phyloP scores from a whole-genome alignment of 2,797 vertebrate genomes.

The Synanceia verrucosa region DNA sequence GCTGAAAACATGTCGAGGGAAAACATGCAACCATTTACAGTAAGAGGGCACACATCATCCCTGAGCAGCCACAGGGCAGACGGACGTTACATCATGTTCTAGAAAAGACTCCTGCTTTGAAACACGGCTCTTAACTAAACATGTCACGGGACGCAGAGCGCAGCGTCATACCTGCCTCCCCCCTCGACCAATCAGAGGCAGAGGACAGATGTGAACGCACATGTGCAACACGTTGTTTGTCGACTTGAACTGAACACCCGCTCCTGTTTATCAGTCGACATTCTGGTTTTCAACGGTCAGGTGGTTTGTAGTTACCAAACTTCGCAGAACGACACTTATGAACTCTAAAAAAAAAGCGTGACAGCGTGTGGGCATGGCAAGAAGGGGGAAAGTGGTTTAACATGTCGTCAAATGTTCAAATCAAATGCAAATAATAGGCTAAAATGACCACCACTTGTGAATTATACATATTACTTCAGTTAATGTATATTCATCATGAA shows the following conservation, averaged over 20 bases:
- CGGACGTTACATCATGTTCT: constrained; percentile 63
- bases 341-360: too few relatives aligned
- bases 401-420: not conserved
- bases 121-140: constrained; percentile 49
- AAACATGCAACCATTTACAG: constrained; percentile 34
- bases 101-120: constrained; percentile 61
- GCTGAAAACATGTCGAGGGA: constrained; percentile 1
- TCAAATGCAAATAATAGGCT: not conserved
- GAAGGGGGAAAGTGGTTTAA: not conserved
- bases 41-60: constrained; percentile 8
- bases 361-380: not conserved
- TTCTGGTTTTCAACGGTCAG: not conserved
- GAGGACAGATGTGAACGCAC: constrained; percentile 35
- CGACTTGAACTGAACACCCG: not conserved
- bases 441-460: not conserved
- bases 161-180: constrained; percentile 36
- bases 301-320: not conserved
- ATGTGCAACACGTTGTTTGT: constrained; percentile 21
- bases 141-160: constrained; percentile 42
- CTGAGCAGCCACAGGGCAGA: not conserved
- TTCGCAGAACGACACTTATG: not conserved
- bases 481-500: not conserved
- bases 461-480: not conserved
- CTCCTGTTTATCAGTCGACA: constrained; percentile 18
- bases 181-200: constrained; percentile 13